Evolutionary conservation across 1,140 invertebrate genomes (phyloP).

Genomic region (Eupristina koningsbergeri): DNA sequence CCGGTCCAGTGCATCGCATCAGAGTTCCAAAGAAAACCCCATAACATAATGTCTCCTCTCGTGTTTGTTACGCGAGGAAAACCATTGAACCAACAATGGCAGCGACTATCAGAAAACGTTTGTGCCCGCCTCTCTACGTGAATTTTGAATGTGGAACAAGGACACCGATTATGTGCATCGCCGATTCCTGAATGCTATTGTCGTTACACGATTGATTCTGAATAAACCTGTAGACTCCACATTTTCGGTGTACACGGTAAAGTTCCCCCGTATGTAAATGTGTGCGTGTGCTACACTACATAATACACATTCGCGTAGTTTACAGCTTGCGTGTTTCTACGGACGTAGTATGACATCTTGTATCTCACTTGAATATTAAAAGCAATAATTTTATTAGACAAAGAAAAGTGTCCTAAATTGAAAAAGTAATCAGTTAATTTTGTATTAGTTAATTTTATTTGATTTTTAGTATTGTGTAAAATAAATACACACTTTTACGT

Average conservation of each 20-base stretch:
- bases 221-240: conserved; percentile 6
- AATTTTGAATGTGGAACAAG: conserved; percentile 22
- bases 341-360: too few species aligned
- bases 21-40: neutral
- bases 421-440: too few species aligned
- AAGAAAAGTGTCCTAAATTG: too few species aligned
- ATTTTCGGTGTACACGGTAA: neutral
- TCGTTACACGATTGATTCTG: conserved; percentile 18
- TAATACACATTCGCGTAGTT: too few species aligned
- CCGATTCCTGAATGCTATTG: conserved; percentile 26
- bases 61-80: conserved; percentile 24
- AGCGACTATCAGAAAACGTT: conserved; percentile 19
- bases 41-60: conserved; percentile 1
- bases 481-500: too few species aligned
- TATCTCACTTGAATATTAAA: too few species aligned
- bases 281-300: too few species aligned
- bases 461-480: too few species aligned
- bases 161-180: conserved; percentile 19
- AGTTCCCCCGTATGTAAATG: too few species aligned
- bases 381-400: neutral
- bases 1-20: neutral
- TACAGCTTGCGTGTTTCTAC: too few species aligned
- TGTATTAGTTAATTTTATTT: too few species aligned
- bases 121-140: neutral
- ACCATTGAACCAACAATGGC: neutral